Evolutionary conservation across 2,113 vertebrate species (phyloP).

Genomic region (Trichechus manatus): DNA sequence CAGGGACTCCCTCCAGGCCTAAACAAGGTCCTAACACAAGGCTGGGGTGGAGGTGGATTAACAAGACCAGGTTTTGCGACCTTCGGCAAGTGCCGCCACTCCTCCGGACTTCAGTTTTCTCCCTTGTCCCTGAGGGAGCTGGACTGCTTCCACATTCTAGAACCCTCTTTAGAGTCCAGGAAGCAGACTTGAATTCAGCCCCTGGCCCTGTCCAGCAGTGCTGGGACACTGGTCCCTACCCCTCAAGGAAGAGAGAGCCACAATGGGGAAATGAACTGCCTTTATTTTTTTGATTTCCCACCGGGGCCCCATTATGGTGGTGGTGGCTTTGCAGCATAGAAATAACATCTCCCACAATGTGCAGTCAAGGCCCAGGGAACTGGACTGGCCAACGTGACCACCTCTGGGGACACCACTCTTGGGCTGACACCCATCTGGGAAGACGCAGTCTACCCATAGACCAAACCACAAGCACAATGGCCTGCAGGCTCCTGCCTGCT

Average conservation of each 20-base stretch:
- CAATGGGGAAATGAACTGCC: not conserved
- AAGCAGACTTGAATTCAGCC: not conserved
- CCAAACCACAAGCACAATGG: conserved; percentile 26
- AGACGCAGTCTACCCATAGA: not conserved
- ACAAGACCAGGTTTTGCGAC: not conserved
- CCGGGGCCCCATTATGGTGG: not conserved
- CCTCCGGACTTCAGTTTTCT: not conserved
- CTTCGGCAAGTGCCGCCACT: not conserved
- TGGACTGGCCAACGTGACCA: not conserved
- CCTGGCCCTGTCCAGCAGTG: not conserved
- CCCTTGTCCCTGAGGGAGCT: not conserved
- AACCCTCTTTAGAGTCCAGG: not conserved
- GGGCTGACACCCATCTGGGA: not conserved
- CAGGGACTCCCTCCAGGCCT: not conserved
- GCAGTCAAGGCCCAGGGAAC: not conserved
- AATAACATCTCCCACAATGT: not conserved
- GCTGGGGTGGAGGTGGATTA: not conserved
- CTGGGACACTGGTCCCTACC: not conserved
- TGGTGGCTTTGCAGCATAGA: not conserved
- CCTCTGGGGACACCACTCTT: not conserved
- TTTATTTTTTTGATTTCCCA: conserved; percentile 62
- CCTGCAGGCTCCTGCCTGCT: not conserved
- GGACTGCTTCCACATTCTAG: not conserved
- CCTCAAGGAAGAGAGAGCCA: conserved; percentile 42
- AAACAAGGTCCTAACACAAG: not conserved